Conservation (phyloP, 2,888 invertebrate genomes). For the Sphaerophoria rueppellii region DNA sequence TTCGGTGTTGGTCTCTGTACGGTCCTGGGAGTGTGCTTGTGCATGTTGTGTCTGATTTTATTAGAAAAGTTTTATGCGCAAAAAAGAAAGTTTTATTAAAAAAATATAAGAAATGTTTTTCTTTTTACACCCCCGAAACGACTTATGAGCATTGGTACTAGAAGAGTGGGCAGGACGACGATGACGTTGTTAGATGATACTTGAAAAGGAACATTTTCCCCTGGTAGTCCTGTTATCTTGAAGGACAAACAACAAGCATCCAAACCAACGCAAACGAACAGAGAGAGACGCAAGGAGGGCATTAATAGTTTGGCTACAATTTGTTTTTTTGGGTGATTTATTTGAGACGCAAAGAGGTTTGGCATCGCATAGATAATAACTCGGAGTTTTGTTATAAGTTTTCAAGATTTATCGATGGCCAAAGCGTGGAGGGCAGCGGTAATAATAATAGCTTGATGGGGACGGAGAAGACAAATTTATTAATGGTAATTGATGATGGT, state of each 20-base stretch:
- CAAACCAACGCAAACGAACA: background rate
- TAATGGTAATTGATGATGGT: conserved; percentile 68
- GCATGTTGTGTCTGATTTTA: conserved; percentile 67
- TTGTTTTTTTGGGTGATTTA: conserved; percentile 70
- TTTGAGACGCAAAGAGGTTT: conserved; percentile 68
- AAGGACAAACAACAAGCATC: background rate
- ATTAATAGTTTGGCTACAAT: conserved; percentile 71
- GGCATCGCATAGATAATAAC: conserved; percentile 70
- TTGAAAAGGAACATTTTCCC: conserved; percentile 33
- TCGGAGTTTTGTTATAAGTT: conserved; percentile 67
- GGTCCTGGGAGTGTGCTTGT: conserved; percentile 9
- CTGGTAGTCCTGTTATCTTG: conserved; percentile 37
- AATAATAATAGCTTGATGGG: background rate
- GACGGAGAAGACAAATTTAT: conserved; percentile 44
- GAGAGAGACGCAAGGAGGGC: background rate
- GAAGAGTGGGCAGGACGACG: background rate
- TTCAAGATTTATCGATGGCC: conserved; percentile 62
- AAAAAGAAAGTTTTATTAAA: conserved; percentile 53
- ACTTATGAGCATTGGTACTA: conserved; percentile 35
- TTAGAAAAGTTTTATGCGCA: conserved; percentile 70
- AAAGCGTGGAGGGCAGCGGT: background rate
- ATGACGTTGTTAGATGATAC: conserved; percentile 36
- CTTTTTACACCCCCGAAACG: conserved; percentile 47
- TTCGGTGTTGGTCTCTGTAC: background rate
- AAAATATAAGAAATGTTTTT: conserved; percentile 57